Base-by-base conservation (phyloP, 2,888 invertebrate genomes). In the Leucania comma region DNA sequence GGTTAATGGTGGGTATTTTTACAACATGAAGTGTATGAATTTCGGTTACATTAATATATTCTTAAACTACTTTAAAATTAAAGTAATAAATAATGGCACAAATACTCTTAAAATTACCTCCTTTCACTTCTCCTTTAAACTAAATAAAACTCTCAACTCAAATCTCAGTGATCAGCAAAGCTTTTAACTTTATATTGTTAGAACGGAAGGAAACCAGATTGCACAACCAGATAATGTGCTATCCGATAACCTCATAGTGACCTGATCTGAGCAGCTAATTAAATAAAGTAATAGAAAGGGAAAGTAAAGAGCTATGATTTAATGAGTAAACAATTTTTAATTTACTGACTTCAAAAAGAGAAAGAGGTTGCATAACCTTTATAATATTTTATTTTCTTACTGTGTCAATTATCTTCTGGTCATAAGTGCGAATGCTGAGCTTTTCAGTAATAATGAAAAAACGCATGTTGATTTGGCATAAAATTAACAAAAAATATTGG, bases 231-330 rank as follows among this genome's bases (percentile, higher is more conserved):
- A 73, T 68, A 68, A 57, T 54, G 29, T 54, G 17, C n/a, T 68
- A 69, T 50, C 70, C 12, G 77, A 77, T 73, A 60, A 73, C 54
- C 77, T 42, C 29, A 42, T 10, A 24, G 0, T 48, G 71, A 70
- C 57, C 78, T 58, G 61, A 70, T 51, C 78, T 70, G n/a, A 38
- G 24, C 24, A 14, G 29, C 29, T 75, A 75, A 72, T 72, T 61
- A 51, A 56, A 56, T 74, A 35, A 63, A 32, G 65, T 72, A 78
- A 75, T 20, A 46, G n/a, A 46, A 71, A 75, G 53, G 14, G 59
- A 77, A 69, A 60, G 77, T 77, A n/a, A 76, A 73, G 69, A 32
- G 32, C 14, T 22, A 6, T 20, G 24, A 35, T 42, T 68, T 68
- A 50, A 60, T 56, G 6, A 67, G 9, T 17, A 35, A 67, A 51